phyloP scores from a whole-genome alignment of 2,797 vertebrate genomes.

The Lophura swinhoii region DNA sequence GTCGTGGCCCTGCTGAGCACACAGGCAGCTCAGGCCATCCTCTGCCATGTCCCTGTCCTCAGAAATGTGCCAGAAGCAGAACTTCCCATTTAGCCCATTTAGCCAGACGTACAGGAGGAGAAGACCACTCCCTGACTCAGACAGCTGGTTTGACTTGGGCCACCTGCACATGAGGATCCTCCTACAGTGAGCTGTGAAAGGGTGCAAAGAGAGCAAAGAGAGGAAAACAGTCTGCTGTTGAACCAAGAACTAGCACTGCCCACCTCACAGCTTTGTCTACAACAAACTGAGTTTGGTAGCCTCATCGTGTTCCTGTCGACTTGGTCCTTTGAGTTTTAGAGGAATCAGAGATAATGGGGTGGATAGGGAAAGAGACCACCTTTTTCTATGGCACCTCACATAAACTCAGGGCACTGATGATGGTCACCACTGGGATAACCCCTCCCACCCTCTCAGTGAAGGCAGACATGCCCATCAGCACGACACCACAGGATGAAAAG shows the following conservation, averaged over 20 bases:
- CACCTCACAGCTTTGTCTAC: neutral
- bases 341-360: neutral
- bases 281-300: neutral
- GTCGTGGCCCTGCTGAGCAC: neutral
- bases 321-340: neutral
- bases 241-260: neutral
- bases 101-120: neutral
- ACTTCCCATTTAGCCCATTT: neutral
- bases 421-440: neutral
- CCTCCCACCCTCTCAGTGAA: neutral
- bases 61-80: neutral
- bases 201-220: neutral
- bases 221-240: neutral
- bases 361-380: neutral
- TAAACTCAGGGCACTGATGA: neutral
- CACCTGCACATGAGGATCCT: neutral
- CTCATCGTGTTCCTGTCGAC: neutral
- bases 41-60: neutral
- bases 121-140: neutral
- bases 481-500: neutral
- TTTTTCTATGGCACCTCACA: neutral
- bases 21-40: rapidly evolving
- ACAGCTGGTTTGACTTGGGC: neutral
- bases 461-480: neutral
- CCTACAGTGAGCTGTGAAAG: neutral